A percentile compares a stretch with the other conserved stretches of the same genome.
Conservation (phyloP, 2,797 vertebrate genomes). For the Acanthis flammea region DNA sequence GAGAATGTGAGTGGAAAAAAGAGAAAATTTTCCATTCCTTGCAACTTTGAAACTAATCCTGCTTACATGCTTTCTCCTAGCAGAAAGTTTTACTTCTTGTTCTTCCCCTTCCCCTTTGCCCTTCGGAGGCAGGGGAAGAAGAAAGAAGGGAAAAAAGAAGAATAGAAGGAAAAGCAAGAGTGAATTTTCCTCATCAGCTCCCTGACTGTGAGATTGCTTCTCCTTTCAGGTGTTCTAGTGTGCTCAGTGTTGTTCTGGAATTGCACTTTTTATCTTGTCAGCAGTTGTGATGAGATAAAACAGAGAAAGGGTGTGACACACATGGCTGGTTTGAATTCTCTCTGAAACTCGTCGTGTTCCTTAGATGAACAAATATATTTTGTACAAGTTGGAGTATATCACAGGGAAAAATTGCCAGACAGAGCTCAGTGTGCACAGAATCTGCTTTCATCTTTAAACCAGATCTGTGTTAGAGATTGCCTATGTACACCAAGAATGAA, state of each 20-base stretch:
- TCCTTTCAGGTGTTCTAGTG: neutral
- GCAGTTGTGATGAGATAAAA: neutral
- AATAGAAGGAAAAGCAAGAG: neutral
- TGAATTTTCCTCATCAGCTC: neutral
- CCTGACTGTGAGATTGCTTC: neutral
- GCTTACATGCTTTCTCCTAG: neutral
- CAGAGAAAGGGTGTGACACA: neutral
- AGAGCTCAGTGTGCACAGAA: neutral
- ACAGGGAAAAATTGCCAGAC: neutral
- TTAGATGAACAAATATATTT: neutral
- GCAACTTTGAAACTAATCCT: neutral
- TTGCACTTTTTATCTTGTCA: neutral
- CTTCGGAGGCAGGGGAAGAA: fast-evolving
- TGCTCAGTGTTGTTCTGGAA: neutral
- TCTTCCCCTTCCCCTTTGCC: neutral
- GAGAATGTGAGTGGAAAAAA: neutral
- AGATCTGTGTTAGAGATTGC: neutral
- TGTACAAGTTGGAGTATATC: neutral
- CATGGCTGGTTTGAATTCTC: neutral
- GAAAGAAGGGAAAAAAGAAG: neutral
- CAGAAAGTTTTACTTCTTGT: neutral
- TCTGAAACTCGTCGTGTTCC: neutral
- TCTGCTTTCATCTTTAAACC: neutral
- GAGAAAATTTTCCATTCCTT: neutral
- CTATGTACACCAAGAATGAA: neutral